A percentile compares a stretch with the other conserved stretches of the same genome.
These are phyloP conservation scores for Anagyrus pseudococci DNA, from an alignment of 2,888 invertebrate genomes.

Conservation along the genomic window DNA sequence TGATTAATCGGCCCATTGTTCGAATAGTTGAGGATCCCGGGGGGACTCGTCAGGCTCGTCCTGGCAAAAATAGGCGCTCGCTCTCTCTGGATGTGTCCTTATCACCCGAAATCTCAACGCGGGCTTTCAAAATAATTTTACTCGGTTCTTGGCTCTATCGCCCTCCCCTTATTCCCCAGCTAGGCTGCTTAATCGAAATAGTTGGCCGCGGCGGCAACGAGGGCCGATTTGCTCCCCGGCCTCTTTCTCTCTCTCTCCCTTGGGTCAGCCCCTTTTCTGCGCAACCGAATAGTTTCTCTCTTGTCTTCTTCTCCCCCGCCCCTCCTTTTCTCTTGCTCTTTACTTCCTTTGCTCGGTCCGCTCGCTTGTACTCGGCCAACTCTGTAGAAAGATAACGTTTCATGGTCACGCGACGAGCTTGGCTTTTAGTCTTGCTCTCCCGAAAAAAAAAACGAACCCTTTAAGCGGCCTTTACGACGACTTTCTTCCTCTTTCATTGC, in stretches of 20 bases:
- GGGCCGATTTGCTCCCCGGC: too few species aligned
- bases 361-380: too few species aligned
- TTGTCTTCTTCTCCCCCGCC: too few species aligned
- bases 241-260: too few species aligned
- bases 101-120: conserved; percentile 1
- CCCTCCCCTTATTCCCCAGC: too few species aligned
- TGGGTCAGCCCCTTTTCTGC: too few species aligned
- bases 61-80: background rate
- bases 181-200: conserved; percentile 16
- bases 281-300: too few species aligned
- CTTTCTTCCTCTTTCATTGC: too few species aligned
- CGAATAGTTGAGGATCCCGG: conserved; percentile 25
- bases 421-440: conserved; percentile 16
- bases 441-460: conserved; percentile 29
- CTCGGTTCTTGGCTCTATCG: background rate
- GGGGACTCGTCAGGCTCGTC: too few species aligned
- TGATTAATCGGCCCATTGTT: conserved; percentile 36
- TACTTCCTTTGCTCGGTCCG: too few species aligned
- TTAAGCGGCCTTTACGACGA: conserved; percentile 32
- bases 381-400: conserved; percentile 27
- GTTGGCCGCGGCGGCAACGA: conserved; percentile 6
- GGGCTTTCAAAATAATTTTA: conserved; percentile 11
- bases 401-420: conserved; percentile 32
- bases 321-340: too few species aligned
- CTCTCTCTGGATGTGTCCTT: background rate